Conservation (phyloP, 2,888 invertebrate genomes). For the Monochamus alternatus region DNA sequence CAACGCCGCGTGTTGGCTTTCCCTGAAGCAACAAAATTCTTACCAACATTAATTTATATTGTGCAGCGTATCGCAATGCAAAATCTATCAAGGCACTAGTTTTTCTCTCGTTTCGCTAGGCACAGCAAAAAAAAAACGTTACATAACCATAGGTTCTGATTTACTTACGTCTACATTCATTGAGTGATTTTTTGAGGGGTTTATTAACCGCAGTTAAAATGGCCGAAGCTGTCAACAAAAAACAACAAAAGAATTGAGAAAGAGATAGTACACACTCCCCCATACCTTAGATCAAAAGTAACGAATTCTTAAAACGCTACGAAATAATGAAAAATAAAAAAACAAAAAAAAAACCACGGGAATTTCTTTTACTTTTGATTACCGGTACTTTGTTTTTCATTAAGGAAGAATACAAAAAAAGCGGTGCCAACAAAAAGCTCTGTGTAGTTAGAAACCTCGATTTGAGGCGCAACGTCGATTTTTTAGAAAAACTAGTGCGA, state of each 20-base stretch:
- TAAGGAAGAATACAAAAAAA: slow-evolving; percentile 11
- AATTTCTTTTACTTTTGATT: slow-evolving; percentile 36
- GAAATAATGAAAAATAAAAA: not conserved
- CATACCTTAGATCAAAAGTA: slow-evolving; percentile 39
- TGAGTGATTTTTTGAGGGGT: slow-evolving; percentile 24
- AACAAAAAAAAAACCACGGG: no score
- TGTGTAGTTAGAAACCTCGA: slow-evolving; percentile 14
- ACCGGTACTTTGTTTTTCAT: slow-evolving; percentile 9
- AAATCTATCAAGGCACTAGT: slow-evolving; percentile 33
- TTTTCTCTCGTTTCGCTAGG: slow-evolving; percentile 22
- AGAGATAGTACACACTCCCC: slow-evolving; percentile 9
- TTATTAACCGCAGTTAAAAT: slow-evolving; percentile 43
- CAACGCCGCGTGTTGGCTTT: slow-evolving; percentile 58
- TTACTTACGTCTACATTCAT: slow-evolving; percentile 38
- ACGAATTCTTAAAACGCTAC: slow-evolving; percentile 16
- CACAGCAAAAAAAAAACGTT: slow-evolving; percentile 18
- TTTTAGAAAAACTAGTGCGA: slow-evolving; percentile 27
- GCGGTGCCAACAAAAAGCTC: slow-evolving; percentile 30
- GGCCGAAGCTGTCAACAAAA: slow-evolving; percentile 46
- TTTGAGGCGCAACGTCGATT: not conserved
- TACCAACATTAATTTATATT: slow-evolving; percentile 57
- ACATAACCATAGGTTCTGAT: slow-evolving; percentile 5
- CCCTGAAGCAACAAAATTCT: slow-evolving; percentile 68
- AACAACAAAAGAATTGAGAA: slow-evolving; percentile 32
- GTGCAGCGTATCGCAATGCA: slow-evolving; percentile 7